These are phyloP conservation scores for Tromatobia lineatoria DNA, from an alignment of 2,888 invertebrate species.

Conservation along the genomic window DNA sequence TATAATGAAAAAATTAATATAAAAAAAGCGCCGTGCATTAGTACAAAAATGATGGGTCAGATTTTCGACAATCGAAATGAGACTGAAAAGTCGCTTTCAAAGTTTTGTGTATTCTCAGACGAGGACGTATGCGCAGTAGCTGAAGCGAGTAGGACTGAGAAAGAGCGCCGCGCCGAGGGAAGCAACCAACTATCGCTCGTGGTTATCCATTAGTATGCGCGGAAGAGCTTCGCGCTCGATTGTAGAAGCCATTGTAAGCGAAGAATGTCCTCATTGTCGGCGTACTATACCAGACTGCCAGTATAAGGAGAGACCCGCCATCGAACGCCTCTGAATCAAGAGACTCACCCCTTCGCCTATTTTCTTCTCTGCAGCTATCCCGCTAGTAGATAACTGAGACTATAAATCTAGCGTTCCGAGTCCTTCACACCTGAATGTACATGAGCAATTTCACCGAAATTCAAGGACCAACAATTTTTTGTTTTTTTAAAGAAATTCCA, in stretches of 20 bases:
- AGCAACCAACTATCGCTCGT: constrained; percentile 49
- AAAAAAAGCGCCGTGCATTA: too few relatives aligned
- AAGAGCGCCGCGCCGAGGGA: constrained; percentile 35
- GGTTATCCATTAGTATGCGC: constrained; percentile 83
- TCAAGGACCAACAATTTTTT: too few relatives aligned
- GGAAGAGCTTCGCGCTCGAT: constrained; percentile 82
- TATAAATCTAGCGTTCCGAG: not conserved
- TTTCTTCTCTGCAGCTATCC: constrained; percentile 33
- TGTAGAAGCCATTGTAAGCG: constrained; percentile 83
- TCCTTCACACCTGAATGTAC: not conserved
- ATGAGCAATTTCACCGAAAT: too few relatives aligned
- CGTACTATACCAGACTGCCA: constrained; percentile 47
- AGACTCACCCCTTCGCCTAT: constrained; percentile 33
- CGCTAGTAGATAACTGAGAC: constrained; percentile 25
- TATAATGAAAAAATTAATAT: too few relatives aligned
- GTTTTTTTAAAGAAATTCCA: too few relatives aligned
- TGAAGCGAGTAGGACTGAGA: constrained; percentile 1
- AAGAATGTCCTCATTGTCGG: constrained; percentile 84
- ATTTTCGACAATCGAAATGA: not conserved
- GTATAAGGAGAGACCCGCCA: constrained; percentile 52
- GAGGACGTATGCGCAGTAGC: constrained; percentile 41
- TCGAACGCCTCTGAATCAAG: constrained; percentile 52
- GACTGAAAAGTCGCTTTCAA: constrained; percentile 19
- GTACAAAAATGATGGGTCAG: not conserved
- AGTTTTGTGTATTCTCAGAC: constrained; percentile 40